Base-by-base conservation (phyloP, 2,113 vertebrate genomes). In the Dasypus novemcinctus region DNA sequence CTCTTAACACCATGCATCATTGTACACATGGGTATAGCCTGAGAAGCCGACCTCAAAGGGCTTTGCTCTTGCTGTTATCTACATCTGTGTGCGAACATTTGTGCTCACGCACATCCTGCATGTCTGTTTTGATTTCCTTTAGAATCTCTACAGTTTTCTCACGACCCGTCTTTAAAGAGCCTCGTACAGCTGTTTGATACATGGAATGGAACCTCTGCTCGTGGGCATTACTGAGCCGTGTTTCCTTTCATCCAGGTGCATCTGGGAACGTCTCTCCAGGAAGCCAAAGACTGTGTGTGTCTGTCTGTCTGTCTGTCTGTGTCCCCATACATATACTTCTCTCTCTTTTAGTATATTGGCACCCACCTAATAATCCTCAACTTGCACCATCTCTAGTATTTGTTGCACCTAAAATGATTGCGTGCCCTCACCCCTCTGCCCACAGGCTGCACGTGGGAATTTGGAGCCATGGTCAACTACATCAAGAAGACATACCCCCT, bases 401-500 rank as follows among this genome's bases (percentile, higher is more conserved):
- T 12, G 46, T 38, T 29, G 27, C 3, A 10, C 6, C 66, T 64
- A 43, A 43, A 75, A 20, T 80, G 43, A 93, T 1, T 1, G 14
- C 2, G 11, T 69, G 76, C 5, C 25, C 49, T 49, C 12, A 9
- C 64, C 49, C n/a, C 4, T 93, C 88, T 86, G 23, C 90, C 89
- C 91, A 13, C 87, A 99, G 99, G 99, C 72, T 99, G 99, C 97
- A 99, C 99, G 0, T 99, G 99, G 99, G 99, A 99, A 93, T 99
- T 99, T 88, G 98, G 99, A 23, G 98, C 99, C 89, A 99, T 99
- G 99, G 99, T 99, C 17, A 99, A 98, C 95, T 99, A 99, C 98
- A 99, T 99, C 93, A 99, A 99, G 98, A 99, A 99, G 98, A 97
- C 98, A 0, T 99, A 99, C 75, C 99, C 99, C 66, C 98, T 99